A percentile compares a stretch with the other conserved stretches of the same genome.
These are phyloP conservation scores for Nerophis lumbriciformis DNA, from an alignment of 2,113 vertebrate species.

Conservation along the genomic window DNA sequence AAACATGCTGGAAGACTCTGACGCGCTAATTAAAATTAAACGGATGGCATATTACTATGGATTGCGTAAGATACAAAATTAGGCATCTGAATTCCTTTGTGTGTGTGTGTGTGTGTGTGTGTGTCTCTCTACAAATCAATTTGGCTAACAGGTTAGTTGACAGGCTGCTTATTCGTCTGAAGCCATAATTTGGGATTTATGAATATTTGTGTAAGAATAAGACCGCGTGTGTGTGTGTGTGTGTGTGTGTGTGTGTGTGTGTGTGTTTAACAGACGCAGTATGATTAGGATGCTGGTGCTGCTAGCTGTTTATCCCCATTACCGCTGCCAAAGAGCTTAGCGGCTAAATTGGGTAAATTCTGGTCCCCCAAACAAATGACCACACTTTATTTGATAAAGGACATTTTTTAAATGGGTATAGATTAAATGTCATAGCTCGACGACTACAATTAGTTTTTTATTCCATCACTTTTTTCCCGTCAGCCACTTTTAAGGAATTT, in stretches of 20 bases:
- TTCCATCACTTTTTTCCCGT: constrained; percentile 32
- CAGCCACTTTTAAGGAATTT: constrained; percentile 14
- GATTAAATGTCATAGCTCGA: constrained; percentile 41
- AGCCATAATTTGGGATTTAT: constrained; percentile 32
- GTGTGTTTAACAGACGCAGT: constrained; percentile 37
- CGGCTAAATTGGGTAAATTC: constrained; percentile 67
- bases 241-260: constrained; percentile 5
- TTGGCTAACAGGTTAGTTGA: constrained; percentile 40
- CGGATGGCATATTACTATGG: neutral
- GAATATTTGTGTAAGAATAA: constrained; percentile 28
- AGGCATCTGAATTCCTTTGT: constrained; percentile 10
- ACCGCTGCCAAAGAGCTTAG: constrained; percentile 66
- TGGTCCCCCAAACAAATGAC: constrained; percentile 70
- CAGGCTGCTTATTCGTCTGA: constrained; percentile 17
- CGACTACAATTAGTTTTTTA: constrained; percentile 27
- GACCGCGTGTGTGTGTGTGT: constrained; percentile 6
- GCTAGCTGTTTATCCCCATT: constrained; percentile 62
- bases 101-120: constrained; percentile 5
- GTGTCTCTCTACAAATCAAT: constrained; percentile 17
- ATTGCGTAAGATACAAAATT: constrained; percentile 9
- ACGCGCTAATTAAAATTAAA: constrained; percentile 14
- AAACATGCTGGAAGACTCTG: neutral
- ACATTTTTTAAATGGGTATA: constrained; percentile 64
- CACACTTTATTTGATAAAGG: constrained; percentile 68
- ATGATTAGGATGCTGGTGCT: constrained; percentile 52